Base-by-base conservation (phyloP, 2,113 vertebrate genomes). In the Equus quagga region DNA sequence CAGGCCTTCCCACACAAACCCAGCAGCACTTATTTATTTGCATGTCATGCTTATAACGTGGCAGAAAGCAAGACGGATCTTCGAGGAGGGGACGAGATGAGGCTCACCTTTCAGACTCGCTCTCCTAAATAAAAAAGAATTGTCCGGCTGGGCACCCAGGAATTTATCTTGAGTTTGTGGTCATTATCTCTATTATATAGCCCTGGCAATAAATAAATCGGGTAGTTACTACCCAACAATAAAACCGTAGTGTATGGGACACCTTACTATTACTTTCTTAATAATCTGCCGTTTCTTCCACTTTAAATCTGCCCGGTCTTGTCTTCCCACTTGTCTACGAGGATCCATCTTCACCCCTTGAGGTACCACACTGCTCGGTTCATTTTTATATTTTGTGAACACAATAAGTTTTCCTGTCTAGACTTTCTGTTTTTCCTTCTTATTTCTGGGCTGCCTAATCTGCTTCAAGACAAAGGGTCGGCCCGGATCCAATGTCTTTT, bases 131-230 rank as follows among this genome's bases (percentile, higher is more conserved):
- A 98, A 98, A 98, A 98, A 99, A 98, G 98, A 98, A 98, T 98
- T 98, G 98, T 98, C 98, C 98, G 60, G 97, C 93, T 64, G 93
- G 91, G 97, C 96, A 98, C 94, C 97, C 91, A 98, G 98, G 98
- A 98, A 97, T 98, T 98, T 98, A 98, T 98, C 98, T 98, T 97
- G 97, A 98, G 98, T 98, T 99, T 98, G 99, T 79, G 98, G 98
- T 98, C 99, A 97, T 98, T 98, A 98, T 98, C 98, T 99, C 98
- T 98, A 98, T 98, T 98, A 98, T 98, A 98, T 82, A 98, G 98
- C 97, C 98, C 92, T 44, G 82, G 97, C 98, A 97, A 98, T 98
- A 98, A 98, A 98, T 98, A 99, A 98, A 98, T 96, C 98, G 80
- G 28, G 96, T 91, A 81, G 98, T 98, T 98, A 98, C 98, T 98